These are phyloP conservation scores for Cirrhinus mrigala DNA, from an alignment of 2,797 vertebrate species.

Conservation along the genomic window DNA sequence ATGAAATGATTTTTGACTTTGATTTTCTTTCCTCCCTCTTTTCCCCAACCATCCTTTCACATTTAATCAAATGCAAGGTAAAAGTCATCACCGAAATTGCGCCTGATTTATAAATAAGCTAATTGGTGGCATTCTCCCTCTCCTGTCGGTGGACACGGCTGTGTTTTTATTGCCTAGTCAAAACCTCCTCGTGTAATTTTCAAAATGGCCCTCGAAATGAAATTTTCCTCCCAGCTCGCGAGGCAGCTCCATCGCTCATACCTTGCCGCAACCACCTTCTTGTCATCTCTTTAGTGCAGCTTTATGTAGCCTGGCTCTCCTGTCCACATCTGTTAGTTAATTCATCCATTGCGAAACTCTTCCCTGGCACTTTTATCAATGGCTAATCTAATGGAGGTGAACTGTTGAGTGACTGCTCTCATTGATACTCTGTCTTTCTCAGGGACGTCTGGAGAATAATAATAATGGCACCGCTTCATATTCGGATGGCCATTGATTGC, in stretches of 20 bases:
- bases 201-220: slow-evolving; percentile 74
- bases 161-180: slow-evolving; percentile 74
- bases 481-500: slow-evolving; percentile 39
- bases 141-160: slow-evolving; percentile 64
- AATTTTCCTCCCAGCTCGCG: slow-evolving; percentile 62
- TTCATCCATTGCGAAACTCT: slow-evolving; percentile 54
- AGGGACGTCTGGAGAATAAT: slow-evolving; percentile 38
- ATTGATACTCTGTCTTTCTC: slow-evolving; percentile 55
- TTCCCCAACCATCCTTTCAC: slow-evolving; percentile 69
- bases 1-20: slow-evolving; percentile 85
- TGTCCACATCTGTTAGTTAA: slow-evolving; percentile 58
- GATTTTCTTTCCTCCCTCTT: slow-evolving; percentile 72
- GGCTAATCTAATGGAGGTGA: slow-evolving; percentile 55
- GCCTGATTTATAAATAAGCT: slow-evolving; percentile 96
- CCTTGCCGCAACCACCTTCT: slow-evolving; percentile 54
- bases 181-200: slow-evolving; percentile 72
- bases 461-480: slow-evolving; percentile 41
- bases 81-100: slow-evolving; percentile 91
- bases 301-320: slow-evolving; percentile 38
- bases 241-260: slow-evolving; percentile 62
- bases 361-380: slow-evolving; percentile 59
- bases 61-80: slow-evolving; percentile 91
- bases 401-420: slow-evolving; percentile 53
- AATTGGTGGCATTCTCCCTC: slow-evolving; percentile 90
- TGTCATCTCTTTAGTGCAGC: slow-evolving; percentile 50